Evolutionary conservation across 2,888 invertebrate genomes (phyloP), one percentile per base, ranked within the genome.

Genomic region (Leptopilina drosophilae): DNA sequence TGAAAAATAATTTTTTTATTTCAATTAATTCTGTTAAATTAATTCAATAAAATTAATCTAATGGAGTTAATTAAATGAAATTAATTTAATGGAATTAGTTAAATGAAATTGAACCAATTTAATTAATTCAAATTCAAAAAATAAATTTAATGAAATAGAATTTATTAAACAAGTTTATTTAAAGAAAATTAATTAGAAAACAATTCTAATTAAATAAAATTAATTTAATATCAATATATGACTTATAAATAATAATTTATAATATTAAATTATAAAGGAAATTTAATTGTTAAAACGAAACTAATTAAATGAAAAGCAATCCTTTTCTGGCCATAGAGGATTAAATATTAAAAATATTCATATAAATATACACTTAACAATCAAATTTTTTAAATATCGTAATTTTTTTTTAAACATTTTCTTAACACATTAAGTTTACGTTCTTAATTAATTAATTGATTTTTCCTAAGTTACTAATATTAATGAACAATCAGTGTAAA

Each of bases 401-500:
- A 49, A 15, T 20, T 67, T 67, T 20, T 65, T 9, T 14, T 49
- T 20, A 69, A 26, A 69, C 14, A 6, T 69, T 20, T 33, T 1
- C 46, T 53, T 69, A 69, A n/a, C 1, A 33, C 4, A 26, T 14
- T 14, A 26, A 20, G 12, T 15, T 26, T 53, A 53, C 7, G 26
- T 69, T 49, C 9, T 26, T 49, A 20, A 49, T 8, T 69, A 46
- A 40, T 76, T 62, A 59, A 76, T 76, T 76, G 76, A 12, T n/a
- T 59, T 14, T 14, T 1, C 46, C 15, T 76, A 76, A 33, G 1
- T 64, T 8, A 26, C 46, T 76, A 64, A 56, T 46, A 3, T 85
- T 88, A 87, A 87, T 82, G 85, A 87, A 84, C 87, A 88, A 86
- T 87, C 85, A 87, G 90, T 91, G 91, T 88, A 91, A 91, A 91